Evolutionary conservation across 2,888 invertebrate genomes (phyloP), one percentile per base, ranked within the genome.

Genomic region (Amorpha juglandis): DNA sequence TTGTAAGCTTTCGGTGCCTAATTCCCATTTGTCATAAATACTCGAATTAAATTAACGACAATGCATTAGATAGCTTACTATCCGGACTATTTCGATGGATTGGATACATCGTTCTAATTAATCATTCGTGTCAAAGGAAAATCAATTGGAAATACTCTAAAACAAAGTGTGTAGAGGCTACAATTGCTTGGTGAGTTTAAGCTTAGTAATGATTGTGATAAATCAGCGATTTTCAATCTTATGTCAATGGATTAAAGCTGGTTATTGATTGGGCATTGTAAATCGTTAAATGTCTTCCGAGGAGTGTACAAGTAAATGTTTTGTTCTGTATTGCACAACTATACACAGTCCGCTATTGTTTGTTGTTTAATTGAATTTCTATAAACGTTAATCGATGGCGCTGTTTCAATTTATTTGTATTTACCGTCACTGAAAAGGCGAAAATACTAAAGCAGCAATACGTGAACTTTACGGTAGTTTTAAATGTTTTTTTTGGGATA

Each of bases 41-140:
- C 82, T 89, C 76, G 90, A 88, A 93, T 93, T 92, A 92, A 92
- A 90, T 91, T 92, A 92, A 92, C 90, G 92, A 91, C 90, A 88
- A 85, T 87, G 83, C 92, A 91, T 93, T 91, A 91, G 84, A 85
- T 84, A 80, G 75, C 80, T 81, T 76, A 81, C 83, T 82, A 84
- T 94, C 94, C 94, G 94, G 94, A 94, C 94, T 94, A 94, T 94
- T 91, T 90, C 93, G 87, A 94, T 94, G 92, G 94, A 94, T 94
- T 93, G 94, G 92, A 92, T 92, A 90, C 93, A 74, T 73, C 73
- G 67, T 64, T 66, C 58, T 66, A 67, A 66, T 68, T 70, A 80
- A 73, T 72, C 74, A 74, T 73, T 78, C 74, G 75, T 75, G 63
- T 65, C 75, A 73, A 71, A 74, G 66, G 72, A 67, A 64, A 67